A percentile compares a stretch with the other conserved stretches of the same genome.
Conservation (phyloP, 2,888 invertebrate genomes). For the Lasioglossum vierecki region DNA sequence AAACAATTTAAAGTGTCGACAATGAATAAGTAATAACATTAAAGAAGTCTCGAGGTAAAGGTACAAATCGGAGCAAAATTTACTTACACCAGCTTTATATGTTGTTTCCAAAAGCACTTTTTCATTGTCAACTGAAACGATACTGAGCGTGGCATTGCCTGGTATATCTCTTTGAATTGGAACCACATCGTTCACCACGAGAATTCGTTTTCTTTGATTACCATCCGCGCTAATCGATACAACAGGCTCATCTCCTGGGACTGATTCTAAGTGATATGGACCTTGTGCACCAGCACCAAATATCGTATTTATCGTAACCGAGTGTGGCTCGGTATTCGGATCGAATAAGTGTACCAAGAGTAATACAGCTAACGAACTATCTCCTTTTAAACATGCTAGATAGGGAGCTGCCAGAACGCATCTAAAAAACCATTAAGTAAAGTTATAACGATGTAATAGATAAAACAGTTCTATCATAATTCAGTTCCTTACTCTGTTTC, state of each 20-base stretch:
- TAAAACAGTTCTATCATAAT: not conserved
- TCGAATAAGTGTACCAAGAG: constrained; percentile 87
- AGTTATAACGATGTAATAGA: not conserved
- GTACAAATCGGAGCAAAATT: constrained; percentile 23
- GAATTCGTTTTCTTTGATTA: constrained; percentile 81
- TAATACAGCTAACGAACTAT: constrained; percentile 85
- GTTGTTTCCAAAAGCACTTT: constrained; percentile 83
- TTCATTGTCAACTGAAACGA: constrained; percentile 79
- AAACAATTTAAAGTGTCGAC: constrained; percentile 34
- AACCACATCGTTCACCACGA: constrained; percentile 80
- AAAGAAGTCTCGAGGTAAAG: not conserved
- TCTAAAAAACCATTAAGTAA: constrained; percentile 81
- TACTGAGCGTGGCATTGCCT: constrained; percentile 80
- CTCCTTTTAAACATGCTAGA: constrained; percentile 88
- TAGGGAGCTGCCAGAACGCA: constrained; percentile 88
- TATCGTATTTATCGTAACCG: constrained; percentile 80
- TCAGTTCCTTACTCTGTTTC: constrained; percentile 77
- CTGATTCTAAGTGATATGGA: constrained; percentile 76
- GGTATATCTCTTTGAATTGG: constrained; percentile 81
- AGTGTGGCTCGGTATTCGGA: constrained; percentile 73
- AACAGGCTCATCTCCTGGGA: constrained; percentile 77
- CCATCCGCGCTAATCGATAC: constrained; percentile 78
- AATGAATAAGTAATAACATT: not conserved
- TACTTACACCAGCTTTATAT: constrained; percentile 82
- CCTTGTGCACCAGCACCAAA: constrained; percentile 80